Percentiles rank a stretch among this genome's conserved stretches.
phyloP scores from a whole-genome alignment of 1,140 invertebrate genomes.

The Drosophila burlai region DNA sequence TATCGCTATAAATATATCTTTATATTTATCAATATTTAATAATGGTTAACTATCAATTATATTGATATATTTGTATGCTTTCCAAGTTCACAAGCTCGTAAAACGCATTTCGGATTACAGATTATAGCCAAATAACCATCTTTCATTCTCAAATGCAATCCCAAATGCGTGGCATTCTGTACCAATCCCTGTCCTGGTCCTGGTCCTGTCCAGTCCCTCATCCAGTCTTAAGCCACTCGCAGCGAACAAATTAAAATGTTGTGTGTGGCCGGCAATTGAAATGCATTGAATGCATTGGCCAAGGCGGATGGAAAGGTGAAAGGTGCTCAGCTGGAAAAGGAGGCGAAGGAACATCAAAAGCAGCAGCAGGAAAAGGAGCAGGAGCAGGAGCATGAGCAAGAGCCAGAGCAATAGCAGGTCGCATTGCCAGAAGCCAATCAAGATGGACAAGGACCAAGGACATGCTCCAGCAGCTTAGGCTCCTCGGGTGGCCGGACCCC shows the following conservation, averaged over 20 bases:
- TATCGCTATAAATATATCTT: no score
- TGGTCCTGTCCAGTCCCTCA: background rate
- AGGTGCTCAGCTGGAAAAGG: background rate
- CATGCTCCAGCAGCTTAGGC: slow-evolving; percentile 71
- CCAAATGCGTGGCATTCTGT: background rate
- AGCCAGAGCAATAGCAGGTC: slow-evolving; percentile 5
- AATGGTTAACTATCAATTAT: no score
- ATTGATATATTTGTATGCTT: background rate
- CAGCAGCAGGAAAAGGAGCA: background rate
- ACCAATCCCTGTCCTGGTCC: background rate
- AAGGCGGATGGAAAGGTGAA: slow-evolving; percentile 12
- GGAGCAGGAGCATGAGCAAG: no score
- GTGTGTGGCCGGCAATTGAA: slow-evolving; percentile 53
- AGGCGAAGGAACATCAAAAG: background rate
- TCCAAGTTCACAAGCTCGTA: background rate
- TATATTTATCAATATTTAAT: no score
- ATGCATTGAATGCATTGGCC: slow-evolving; percentile 70
- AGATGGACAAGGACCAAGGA: slow-evolving; percentile 36
- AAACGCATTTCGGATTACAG: background rate
- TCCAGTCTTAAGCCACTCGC: slow-evolving; percentile 51
- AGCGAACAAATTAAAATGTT: slow-evolving; percentile 66
- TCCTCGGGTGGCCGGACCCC: background rate
- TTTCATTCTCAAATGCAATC: background rate
- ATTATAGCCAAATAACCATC: slow-evolving; percentile 1
- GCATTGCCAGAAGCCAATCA: slow-evolving; percentile 69